phyloP scores from a whole-genome alignment of 2,113 vertebrate genomes.

The Macrotis lagotis region DNA sequence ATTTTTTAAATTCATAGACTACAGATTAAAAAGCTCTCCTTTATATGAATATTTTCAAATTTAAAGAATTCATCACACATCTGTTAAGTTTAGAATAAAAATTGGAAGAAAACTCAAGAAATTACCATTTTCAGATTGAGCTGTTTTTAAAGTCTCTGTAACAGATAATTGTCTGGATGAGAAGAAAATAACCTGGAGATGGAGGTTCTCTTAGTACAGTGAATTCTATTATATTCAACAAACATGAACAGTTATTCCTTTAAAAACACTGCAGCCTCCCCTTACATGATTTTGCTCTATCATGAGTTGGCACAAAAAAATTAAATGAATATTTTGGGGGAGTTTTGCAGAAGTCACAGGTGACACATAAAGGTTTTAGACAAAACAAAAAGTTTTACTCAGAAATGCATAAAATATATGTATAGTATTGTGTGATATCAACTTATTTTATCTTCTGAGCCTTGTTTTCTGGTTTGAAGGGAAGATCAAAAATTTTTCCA shows the following conservation, averaged over 20 bases:
- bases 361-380: too few species aligned
- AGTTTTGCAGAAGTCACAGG: too few species aligned
- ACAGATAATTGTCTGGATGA: neutral
- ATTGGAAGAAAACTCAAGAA: constrained; percentile 28
- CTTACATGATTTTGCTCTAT: too few species aligned
- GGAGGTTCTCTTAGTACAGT: neutral
- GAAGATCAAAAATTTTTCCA: too few species aligned
- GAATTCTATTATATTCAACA: neutral
- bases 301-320: too few species aligned
- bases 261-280: too few species aligned
- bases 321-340: too few species aligned
- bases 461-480: too few species aligned
- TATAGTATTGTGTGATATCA: too few species aligned
- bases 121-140: neutral
- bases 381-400: too few species aligned
- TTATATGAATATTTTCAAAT: constrained; percentile 37
- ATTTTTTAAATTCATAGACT: neutral
- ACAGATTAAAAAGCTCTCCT: neutral
- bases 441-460: too few species aligned
- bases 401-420: too few species aligned
- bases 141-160: constrained; percentile 15
- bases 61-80: constrained; percentile 38
- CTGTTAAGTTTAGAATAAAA: constrained; percentile 39
- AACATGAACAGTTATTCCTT: neutral
- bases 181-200: neutral